phyloP scores from a whole-genome alignment of 2,888 invertebrate species.

The Callyntrura guangdongensis region DNA sequence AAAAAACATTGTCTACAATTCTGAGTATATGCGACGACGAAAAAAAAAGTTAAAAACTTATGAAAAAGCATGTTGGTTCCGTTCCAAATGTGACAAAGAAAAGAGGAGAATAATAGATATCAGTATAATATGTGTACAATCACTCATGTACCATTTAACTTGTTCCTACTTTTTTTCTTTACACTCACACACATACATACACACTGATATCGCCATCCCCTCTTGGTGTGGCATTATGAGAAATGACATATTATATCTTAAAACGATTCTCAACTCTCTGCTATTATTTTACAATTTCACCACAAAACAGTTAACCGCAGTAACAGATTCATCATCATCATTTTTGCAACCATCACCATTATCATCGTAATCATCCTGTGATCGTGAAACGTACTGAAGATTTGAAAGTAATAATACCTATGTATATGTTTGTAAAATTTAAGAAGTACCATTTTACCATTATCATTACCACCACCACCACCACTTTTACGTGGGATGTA shows the following conservation, averaged over 20 bases:
- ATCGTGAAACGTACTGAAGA: conserved; percentile 22
- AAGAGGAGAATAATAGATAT: conserved; percentile 38
- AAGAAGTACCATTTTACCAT: conserved; percentile 53
- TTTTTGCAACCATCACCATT: conserved; percentile 58
- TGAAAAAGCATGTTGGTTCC: conserved; percentile 67
- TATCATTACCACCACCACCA: not conserved
- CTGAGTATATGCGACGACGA: not conserved
- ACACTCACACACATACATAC: too few relatives aligned
- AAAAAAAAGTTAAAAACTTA: conserved; percentile 34
- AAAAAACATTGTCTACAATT: conserved; percentile 31
- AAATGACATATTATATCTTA: conserved; percentile 69
- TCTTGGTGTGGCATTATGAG: conserved; percentile 48
- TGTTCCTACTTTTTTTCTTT: not conserved
- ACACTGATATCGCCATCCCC: not conserved
- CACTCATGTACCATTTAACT: conserved; percentile 43
- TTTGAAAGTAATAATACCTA: conserved; percentile 47
- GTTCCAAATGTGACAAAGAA: conserved; percentile 74
- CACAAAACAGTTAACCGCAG: conserved; percentile 75
- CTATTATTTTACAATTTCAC: conserved; percentile 74
- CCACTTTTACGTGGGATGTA: conserved; percentile 30
- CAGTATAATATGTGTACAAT: conserved; percentile 21
- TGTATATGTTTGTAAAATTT: conserved; percentile 42
- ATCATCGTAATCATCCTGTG: conserved; percentile 30
- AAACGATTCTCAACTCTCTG: conserved; percentile 53
- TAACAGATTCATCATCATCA: conserved; percentile 71